Evolutionary conservation across 1,140 invertebrate species (phyloP), one percentile per base, ranked within the genome.

Genomic region (Steinernema khuongi): DNA sequence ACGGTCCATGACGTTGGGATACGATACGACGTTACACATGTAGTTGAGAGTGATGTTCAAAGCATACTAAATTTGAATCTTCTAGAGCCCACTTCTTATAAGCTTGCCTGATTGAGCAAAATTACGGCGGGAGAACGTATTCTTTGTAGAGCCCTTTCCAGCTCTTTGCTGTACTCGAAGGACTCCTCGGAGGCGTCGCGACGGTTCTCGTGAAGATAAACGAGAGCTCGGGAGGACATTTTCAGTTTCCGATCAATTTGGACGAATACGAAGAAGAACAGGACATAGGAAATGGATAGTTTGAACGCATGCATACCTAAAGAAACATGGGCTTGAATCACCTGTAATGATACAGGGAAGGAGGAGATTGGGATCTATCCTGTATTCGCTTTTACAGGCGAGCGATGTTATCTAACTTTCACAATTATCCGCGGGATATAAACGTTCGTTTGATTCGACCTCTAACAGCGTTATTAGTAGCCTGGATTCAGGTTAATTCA

Each of bases 11-110:
- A 69, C 68, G 68, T 50, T 28, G 28, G 68, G n/a, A 50, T 14
- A 69, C 31, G 31, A 32, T 11, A 22, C 68, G 11, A 69, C 68
- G 19, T 69, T 69, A 28, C 68, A 69, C 4, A 69, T 14, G 31
- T 17, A 69, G 41, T 69, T 69, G 14, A 69, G 68, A 32, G 68
- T 69, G 19, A 69, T 69, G 28, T 69, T 69, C 31, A 69, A 50
- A 22, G 68, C 68, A 50, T 69, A 50, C 68, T 50, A 28, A 69
- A 33, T 29, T 19, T 29, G 66, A 18, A 67, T 67, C 66, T 18
- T 67, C 36, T 11, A 41, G 7, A 41, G 36, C 7, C n/a, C 36
- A n/a, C n/a, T n/a, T n/a, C n/a, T n/a, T n/a, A n/a, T n/a, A n/a
- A n/a, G 36, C 36, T 60, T 60, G 26, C 50, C 50, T 60, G 14